Base-by-base conservation (phyloP, 2,113 vertebrate genomes). In the Tichodroma muraria region DNA sequence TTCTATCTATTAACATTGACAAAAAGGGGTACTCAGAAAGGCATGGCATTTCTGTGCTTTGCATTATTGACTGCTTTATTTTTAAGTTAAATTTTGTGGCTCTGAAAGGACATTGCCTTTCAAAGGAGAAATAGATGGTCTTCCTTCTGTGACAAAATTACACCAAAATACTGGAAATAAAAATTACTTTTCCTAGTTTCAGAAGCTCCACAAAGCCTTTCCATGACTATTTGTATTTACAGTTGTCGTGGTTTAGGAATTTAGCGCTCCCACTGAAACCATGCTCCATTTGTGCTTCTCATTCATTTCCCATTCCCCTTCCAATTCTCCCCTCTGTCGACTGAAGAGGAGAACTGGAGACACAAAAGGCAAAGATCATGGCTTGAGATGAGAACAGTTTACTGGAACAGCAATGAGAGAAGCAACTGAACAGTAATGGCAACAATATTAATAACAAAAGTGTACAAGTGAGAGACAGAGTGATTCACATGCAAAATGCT, bases 281-380 rank as follows among this genome's bases (percentile, higher is more conserved):
- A 53, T 0, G 1, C 6, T 6, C 60, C 15, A 19, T 28, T 60
- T 4, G 4, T 13, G 23, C 19, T 6, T 10, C 45, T 45, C 1
- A 0, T 28, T 60, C 33, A 10, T 20, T 82, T 89, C n/a, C 24
- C 33, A 10, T 35, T 45, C 15, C 15, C 45, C 19, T 24, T 75
- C 28, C 45, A 60, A 11, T 27, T 45, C 54, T 60, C 30, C 20
- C 30, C 13, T 31, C 3, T 25, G 25, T 12, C 1, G 0, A 6
- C 38, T 40, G 54, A n/a, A 40, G n/a, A 40, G 52, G 23, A 81
- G 38, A 47, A 53, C 5, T 54, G 40, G 30, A 89, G 47, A 53
- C 21, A 49, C 30, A 49, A 40, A 76, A 69, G n/a, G 17, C 54
- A 61, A 69, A 76, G 47, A 47, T 47, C 24, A 53, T 3, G 5